Base-by-base conservation (phyloP, 2,888 invertebrate genomes). In the Tinea trinotella region DNA sequence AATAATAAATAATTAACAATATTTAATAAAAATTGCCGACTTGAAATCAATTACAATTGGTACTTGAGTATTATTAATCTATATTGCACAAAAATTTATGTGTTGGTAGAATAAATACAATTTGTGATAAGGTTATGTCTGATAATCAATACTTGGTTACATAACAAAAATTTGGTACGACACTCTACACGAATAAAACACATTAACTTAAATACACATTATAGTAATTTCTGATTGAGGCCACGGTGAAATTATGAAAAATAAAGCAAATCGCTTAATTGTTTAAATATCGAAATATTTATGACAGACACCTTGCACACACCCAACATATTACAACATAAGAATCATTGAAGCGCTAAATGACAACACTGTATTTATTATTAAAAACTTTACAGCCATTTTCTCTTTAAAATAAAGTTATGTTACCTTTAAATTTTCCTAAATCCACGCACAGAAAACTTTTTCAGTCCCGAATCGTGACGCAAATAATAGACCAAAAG, bases 121-220 rank as follows among this genome's bases (percentile, higher is more conserved):
- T 15, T 40, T 40, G 2, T 40, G 40, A 40, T 40, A 40, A 40
- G 40, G 40, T 40, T 40, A 40, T 15, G 2, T 7, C 6, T 4
- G 22, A 13, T 46, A 44, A 54, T 54, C 54, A 44, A 54, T 44
- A 44, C 7, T 15, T n/a, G n/a, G 24, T 54, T 54, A 54, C 54
- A 54, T 54, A 54, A 54, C 22, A n/a, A n/a, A 34, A 53, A 36
- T 19, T 53, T 53, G n/a, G n/a, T n/a, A n/a, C n/a, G n/a, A n/a
- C n/a, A n/a, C n/a, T n/a, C n/a, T n/a, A n/a, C n/a, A n/a, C n/a
- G n/a, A n/a, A n/a, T n/a, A n/a, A n/a, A n/a, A n/a, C n/a, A n/a
- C n/a, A n/a, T n/a, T n/a, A n/a, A n/a, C n/a, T n/a, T n/a, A n/a
- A n/a, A n/a, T n/a, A n/a, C n/a, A n/a, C n/a, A n/a, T n/a, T n/a